Conservation (phyloP, 2,888 invertebrate species). For the Priocnemis perturbator region DNA sequence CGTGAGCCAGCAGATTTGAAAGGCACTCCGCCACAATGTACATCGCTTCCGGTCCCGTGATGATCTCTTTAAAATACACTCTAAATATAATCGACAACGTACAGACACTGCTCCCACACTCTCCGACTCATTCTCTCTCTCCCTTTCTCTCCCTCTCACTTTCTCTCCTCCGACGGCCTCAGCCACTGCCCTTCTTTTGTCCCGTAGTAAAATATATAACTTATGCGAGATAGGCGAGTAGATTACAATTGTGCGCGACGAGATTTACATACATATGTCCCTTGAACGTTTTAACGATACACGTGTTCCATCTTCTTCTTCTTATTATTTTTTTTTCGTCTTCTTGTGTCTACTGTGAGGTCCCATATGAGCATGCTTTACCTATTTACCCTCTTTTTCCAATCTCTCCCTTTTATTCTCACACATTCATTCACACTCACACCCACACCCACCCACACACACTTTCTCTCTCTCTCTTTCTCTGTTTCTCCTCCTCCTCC, state of each 20-base stretch:
- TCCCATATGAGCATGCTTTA: constrained; percentile 25
- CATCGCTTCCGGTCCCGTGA: not conserved
- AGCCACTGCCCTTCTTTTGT: constrained; percentile 1
- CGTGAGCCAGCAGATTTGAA: not conserved
- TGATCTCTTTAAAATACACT: constrained; percentile 3
- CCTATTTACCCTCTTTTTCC: not conserved
- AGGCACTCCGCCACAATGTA: not conserved
- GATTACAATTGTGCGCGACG: constrained; percentile 35
- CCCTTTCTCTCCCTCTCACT: not conserved
- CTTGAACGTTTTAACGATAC: too few relatives aligned
- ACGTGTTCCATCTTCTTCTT: constrained; percentile 7
- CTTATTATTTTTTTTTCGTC: constrained; percentile 16
- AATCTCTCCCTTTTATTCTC: not conserved
- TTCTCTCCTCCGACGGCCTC: not conserved
- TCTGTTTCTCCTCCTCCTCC: too few relatives aligned
- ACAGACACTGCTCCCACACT: too few relatives aligned
- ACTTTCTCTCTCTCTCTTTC: too few relatives aligned
- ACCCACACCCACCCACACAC: not conserved
- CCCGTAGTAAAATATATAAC: constrained; percentile 37
- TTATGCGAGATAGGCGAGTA: constrained; percentile 42
- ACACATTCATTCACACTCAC: not conserved
- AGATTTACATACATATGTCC: constrained; percentile 26
- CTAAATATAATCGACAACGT: constrained; percentile 1
- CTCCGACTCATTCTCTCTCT: not conserved
- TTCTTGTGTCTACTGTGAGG: constrained; percentile 30